Conservation (phyloP, 2,113 vertebrate genomes). For the Neogobius melanostomus region DNA sequence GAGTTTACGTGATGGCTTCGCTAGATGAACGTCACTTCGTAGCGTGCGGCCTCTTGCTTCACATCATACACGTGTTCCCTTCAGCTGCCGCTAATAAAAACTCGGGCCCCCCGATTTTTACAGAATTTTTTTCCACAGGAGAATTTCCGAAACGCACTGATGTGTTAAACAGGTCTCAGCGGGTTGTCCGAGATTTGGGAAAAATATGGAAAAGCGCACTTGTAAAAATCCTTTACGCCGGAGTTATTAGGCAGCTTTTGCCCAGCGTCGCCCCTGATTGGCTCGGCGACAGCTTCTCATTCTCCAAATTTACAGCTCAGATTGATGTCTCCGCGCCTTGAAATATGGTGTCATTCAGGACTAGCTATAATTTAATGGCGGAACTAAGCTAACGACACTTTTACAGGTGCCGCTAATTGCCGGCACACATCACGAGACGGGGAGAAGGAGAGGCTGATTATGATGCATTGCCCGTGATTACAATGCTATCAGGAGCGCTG, state of each 20-base stretch:
- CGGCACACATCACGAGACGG: constrained; percentile 46
- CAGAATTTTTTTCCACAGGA: constrained; percentile 54
- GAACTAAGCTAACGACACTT: constrained; percentile 38
- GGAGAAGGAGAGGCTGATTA: constrained; percentile 28
- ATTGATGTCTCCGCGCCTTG: constrained; percentile 53
- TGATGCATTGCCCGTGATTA: constrained; percentile 10
- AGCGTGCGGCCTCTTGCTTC: constrained; percentile 15
- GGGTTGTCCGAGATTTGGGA: constrained; percentile 53
- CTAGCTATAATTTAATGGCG: constrained; percentile 51
- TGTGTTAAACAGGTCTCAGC: constrained; percentile 61
- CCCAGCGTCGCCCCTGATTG: constrained; percentile 33
- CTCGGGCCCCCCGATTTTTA: constrained; percentile 43
- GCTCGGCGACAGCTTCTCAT: constrained; percentile 52
- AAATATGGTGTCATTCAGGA: constrained; percentile 64
- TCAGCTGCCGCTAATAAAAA: constrained; percentile 59
- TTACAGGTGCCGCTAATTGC: constrained; percentile 49
- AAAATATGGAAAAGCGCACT: constrained; percentile 57
- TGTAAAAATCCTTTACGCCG: constrained; percentile 48
- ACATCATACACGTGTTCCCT: constrained; percentile 33
- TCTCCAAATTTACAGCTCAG: constrained; percentile 49
- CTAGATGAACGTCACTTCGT: constrained; percentile 36
- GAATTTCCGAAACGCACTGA: constrained; percentile 48
- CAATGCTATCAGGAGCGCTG: background rate
- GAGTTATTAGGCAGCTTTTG: constrained; percentile 57
- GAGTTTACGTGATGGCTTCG: constrained; percentile 41